These are phyloP conservation scores for Drosophila micromelanica DNA, from an alignment of 1,140 invertebrate genomes.

Conservation along the genomic window DNA sequence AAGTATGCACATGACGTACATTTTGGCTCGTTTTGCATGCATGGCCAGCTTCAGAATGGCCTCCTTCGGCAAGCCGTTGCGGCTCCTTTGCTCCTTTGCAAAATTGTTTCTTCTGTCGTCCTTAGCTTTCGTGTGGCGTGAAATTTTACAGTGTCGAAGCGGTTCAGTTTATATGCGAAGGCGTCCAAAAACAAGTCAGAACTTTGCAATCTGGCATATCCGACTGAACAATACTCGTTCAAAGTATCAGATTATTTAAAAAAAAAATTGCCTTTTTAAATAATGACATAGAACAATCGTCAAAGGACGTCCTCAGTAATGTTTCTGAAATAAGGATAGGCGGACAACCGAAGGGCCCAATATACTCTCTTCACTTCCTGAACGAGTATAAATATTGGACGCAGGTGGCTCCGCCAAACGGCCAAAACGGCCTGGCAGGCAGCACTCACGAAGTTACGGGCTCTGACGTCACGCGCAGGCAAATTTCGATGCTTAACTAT, in stretches of 20 bases:
- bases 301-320: too few relatives aligned
- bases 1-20: constrained; percentile 65
- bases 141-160: constrained; percentile 54
- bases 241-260: too few relatives aligned
- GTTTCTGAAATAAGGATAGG: too few relatives aligned
- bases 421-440: not conserved
- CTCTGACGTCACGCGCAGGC: constrained; percentile 46
- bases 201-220: too few relatives aligned
- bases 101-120: constrained; percentile 24
- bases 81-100: constrained; percentile 13
- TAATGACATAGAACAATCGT: too few relatives aligned
- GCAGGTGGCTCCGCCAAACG: constrained; percentile 33
- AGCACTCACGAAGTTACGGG: constrained; percentile 17
- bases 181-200: constrained; percentile 10
- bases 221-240: too few relatives aligned
- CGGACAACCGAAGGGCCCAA: too few relatives aligned
- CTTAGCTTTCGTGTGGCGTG: constrained; percentile 16
- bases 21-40: constrained; percentile 54
- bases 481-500: constrained; percentile 35
- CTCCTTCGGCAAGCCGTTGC: constrained; percentile 1
- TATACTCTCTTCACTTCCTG: too few relatives aligned
- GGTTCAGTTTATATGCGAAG: constrained; percentile 34
- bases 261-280: too few relatives aligned
- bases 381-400: constrained; percentile 15
- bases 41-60: constrained; percentile 44